phyloP scores from a whole-genome alignment of 1,140 invertebrate genomes.

The Elysia chlorotica region DNA sequence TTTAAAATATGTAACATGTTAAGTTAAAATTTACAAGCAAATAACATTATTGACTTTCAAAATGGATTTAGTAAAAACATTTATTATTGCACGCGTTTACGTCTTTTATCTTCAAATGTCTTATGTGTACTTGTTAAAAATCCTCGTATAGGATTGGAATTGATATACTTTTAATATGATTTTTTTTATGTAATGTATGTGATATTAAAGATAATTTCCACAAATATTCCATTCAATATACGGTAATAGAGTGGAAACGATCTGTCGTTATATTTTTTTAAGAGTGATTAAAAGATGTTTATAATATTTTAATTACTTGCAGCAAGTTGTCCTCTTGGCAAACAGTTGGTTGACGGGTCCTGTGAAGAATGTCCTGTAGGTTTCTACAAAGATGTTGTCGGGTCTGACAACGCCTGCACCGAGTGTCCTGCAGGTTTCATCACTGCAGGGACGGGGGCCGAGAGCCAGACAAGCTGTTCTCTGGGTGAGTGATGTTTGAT shows the following conservation, averaged over 20 bases:
- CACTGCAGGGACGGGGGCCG: constrained; percentile 25
- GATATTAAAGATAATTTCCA: neutral
- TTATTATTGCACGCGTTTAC: too few relatives aligned
- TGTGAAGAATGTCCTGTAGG: constrained; percentile 90
- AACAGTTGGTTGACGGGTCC: constrained; percentile 16
- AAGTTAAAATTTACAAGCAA: too few relatives aligned
- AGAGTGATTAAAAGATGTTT: neutral
- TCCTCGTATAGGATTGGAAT: too few relatives aligned
- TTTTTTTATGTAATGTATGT: neutral
- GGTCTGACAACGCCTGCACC: constrained; percentile 21
- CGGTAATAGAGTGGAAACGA: neutral
- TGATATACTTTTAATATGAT: neutral
- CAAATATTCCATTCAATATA: neutral
- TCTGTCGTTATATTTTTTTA: neutral
- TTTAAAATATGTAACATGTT: neutral
- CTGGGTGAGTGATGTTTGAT: too few relatives aligned
- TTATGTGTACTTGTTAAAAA: too few relatives aligned
- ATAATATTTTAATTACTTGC: neutral
- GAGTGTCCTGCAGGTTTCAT: constrained; percentile 26
- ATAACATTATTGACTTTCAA: too few relatives aligned
- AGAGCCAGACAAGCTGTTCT: constrained; percentile 10
- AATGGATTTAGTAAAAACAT: too few relatives aligned
- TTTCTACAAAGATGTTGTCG: constrained; percentile 75
- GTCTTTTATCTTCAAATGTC: too few relatives aligned
- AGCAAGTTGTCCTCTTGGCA: constrained; percentile 24